Evolutionary conservation across 2,797 vertebrate species (phyloP).

Genomic region (Gallinago nigripennis): DNA sequence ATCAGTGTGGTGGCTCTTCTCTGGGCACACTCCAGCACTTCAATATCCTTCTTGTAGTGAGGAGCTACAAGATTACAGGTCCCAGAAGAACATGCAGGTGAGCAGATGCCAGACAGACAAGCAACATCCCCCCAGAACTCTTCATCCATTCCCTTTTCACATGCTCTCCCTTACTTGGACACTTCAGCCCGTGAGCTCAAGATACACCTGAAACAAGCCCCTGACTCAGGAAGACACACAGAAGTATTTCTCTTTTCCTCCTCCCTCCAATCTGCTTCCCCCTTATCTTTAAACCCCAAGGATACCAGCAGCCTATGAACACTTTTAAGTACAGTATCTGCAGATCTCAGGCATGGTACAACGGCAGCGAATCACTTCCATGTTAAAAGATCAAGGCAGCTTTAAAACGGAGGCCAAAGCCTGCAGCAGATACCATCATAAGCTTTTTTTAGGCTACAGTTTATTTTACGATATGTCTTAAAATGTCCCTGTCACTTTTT

Average conservation of each 20-base stretch:
- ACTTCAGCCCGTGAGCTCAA: neutral
- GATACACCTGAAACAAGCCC: neutral
- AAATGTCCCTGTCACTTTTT: neutral
- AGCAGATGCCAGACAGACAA: neutral
- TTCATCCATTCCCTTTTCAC: neutral
- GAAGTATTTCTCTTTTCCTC: neutral
- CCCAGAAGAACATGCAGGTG: neutral
- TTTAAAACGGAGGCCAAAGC: neutral
- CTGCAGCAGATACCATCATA: neutral
- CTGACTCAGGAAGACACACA: neutral
- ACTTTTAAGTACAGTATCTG: neutral
- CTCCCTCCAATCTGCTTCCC: neutral
- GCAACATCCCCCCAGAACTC: neutral
- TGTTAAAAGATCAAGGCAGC: neutral
- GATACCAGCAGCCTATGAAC: neutral
- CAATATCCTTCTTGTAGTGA: too few species aligned
- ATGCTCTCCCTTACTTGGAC: neutral
- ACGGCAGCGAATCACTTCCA: neutral
- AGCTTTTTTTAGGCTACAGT: neutral
- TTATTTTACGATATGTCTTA: neutral
- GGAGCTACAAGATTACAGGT: too few species aligned
- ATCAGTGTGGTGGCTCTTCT: too few species aligned
- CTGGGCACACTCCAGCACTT: too few species aligned
- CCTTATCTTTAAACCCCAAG: neutral
- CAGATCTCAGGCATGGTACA: neutral